These are phyloP conservation scores for Parnassius apollo DNA, from an alignment of 2,888 invertebrate species.

Conservation along the genomic window DNA sequence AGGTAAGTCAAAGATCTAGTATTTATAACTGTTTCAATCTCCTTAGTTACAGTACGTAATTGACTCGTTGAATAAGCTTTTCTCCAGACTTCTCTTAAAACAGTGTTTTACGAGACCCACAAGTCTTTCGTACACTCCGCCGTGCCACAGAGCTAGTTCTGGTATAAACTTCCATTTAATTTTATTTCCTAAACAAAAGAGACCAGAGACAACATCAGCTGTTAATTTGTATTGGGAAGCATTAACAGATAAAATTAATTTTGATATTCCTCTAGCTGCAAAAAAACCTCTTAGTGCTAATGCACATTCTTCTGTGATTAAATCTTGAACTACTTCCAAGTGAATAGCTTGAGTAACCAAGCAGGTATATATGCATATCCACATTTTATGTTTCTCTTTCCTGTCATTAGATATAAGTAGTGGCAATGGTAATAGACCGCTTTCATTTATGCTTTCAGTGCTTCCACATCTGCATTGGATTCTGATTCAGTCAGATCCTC, in stretches of 20 bases:
- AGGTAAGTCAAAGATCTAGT: not conserved
- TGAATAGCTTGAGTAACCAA: not conserved
- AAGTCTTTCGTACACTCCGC: too few relatives aligned
- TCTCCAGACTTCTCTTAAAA: not conserved
- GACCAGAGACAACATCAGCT: not conserved
- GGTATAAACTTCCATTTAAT: not conserved
- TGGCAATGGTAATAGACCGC: too few relatives aligned
- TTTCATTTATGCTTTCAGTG: too few relatives aligned
- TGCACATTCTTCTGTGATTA: not conserved
- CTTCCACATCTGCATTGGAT: too few relatives aligned
- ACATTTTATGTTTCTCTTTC: too few relatives aligned
- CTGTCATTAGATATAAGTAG: too few relatives aligned
- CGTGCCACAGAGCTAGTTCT: not conserved
- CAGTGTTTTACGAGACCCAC: not conserved
- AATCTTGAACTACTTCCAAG: not conserved
- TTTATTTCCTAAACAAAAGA: not conserved
- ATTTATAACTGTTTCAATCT: not conserved
- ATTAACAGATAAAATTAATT: not conserved
- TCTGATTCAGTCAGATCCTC: too few relatives aligned
- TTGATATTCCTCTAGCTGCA: not conserved
- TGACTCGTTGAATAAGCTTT: not conserved
- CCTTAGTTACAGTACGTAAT: not conserved
- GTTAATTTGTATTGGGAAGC: not conserved
- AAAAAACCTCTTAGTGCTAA: not conserved
- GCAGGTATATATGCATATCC: not conserved